Base-by-base conservation (phyloP, 2,797 vertebrate species). In the Apogon talboti region DNA sequence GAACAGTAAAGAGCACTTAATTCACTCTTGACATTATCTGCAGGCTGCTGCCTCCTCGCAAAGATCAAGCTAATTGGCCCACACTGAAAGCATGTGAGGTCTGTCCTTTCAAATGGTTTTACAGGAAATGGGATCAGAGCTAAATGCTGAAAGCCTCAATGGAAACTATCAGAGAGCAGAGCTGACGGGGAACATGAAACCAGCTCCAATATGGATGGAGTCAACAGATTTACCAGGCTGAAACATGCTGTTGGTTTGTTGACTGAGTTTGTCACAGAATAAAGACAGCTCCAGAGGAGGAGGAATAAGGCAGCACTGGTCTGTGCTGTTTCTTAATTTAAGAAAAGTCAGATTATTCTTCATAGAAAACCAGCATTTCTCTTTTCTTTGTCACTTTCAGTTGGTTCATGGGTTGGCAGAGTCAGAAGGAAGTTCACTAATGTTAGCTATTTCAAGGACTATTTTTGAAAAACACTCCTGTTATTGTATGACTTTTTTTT, bases 11-110 rank as follows among this genome's bases (percentile, higher is more conserved):
- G 47, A 82, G 52, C 19, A 12, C 35, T 76, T 78, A 48, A 84
- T 71, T 74, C 37, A 38, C 73, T 71, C 78, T 75, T 79, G 79
- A 82, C 83, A 79, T 76, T 70, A 78, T 74, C 80, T 74, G 56
- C 52, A 33, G 68, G 66, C 71, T 16, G 64, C 69, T 58, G 76
- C 79, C 76, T 84, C 74, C 72, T 73, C 51, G 45, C 64, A 11
- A 16, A 70, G 69, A 86, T 84, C 51, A 70, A 81, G 70, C 61
- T 82, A 77, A 85, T 70, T 72, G 78, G 64, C 63, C 51, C 24
- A 30, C 50, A 57, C 43, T 50, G 35, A 80, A 64, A 55, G 37
- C 49, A 73, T 72, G 51, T 65, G 69, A 84, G 75, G 66, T 59
- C 48, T 24, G 30, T 65, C 44, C 35, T 62, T 46, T 64, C 16